A percentile compares a stretch with the other conserved stretches of the same genome.
Conservation (phyloP, 2,113 vertebrate genomes). For the Psettodes erumei region DNA sequence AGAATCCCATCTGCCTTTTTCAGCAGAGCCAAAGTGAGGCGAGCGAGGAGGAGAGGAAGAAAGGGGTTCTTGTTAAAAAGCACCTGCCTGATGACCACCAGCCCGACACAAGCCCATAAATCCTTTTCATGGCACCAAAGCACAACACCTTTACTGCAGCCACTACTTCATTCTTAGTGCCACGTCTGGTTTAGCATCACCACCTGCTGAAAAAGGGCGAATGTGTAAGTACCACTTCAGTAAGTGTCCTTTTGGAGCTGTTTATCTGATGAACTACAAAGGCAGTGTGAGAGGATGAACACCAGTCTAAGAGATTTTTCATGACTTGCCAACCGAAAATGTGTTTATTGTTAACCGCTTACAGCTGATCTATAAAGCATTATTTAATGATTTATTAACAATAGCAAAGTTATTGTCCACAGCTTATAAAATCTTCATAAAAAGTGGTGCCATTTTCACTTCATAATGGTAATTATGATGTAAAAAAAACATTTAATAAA, state of each 20-base stretch:
- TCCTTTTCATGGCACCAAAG: background rate
- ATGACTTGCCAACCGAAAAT: background rate
- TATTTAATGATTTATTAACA: background rate
- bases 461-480: background rate
- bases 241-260: background rate
- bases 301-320: background rate
- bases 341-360: background rate
- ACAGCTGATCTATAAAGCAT: background rate
- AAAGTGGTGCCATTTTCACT: background rate
- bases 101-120: slow-evolving; percentile 1
- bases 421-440: background rate
- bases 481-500: slow-evolving; percentile 1
- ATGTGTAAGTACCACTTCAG: background rate
- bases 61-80: slow-evolving; percentile 45
- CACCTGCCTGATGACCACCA: slow-evolving; percentile 36
- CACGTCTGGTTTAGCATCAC: slow-evolving; percentile 7
- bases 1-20: slow-evolving; percentile 69
- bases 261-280: background rate
- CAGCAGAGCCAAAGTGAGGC: slow-evolving; percentile 53
- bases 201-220: background rate
- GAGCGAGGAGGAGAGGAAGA: slow-evolving; percentile 32
- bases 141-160: background rate
- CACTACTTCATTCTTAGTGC: background rate
- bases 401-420: background rate
- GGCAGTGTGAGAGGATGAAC: background rate